A percentile compares a stretch with the other conserved stretches of the same genome.
These are phyloP conservation scores for Salarias fasciatus DNA, from an alignment of 2,797 vertebrate genomes.

Conservation along the genomic window DNA sequence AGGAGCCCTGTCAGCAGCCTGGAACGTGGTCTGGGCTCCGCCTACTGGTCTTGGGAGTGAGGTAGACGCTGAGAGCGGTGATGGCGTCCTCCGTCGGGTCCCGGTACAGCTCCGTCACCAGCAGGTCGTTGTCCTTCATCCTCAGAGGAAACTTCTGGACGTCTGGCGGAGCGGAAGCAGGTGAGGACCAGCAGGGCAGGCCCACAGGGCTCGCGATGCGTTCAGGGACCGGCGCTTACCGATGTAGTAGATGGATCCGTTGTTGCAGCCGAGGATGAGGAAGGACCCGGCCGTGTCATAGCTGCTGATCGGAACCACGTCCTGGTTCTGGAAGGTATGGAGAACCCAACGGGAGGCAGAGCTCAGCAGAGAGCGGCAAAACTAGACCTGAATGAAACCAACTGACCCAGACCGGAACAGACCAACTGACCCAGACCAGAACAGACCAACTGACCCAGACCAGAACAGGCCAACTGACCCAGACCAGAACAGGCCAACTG, in stretches of 20 bases:
- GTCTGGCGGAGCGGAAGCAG: conserved; percentile 69
- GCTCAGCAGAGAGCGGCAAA: no score
- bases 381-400: no score
- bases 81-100: conserved; percentile 92
- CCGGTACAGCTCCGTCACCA: conserved; percentile 93
- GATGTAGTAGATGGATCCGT: conserved; percentile 90
- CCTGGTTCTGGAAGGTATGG: conserved; percentile 86
- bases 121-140: conserved; percentile 94
- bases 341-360: no score
- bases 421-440: no score
- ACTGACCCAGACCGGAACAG: no score
- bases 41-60: conserved; percentile 92
- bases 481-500: no score
- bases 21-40: rapidly evolving
- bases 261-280: conserved; percentile 92
- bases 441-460: no score
- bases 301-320: conserved; percentile 93
- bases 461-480: no score
- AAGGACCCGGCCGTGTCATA: conserved; percentile 92
- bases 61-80: conserved; percentile 93
- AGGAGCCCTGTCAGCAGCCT: no score
- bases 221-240: conserved; percentile 42
- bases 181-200: no score
- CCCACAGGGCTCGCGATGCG: no score
- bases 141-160: conserved; percentile 94